phyloP scores from a whole-genome alignment of 2,797 vertebrate species.

The Salmo trutta region DNA sequence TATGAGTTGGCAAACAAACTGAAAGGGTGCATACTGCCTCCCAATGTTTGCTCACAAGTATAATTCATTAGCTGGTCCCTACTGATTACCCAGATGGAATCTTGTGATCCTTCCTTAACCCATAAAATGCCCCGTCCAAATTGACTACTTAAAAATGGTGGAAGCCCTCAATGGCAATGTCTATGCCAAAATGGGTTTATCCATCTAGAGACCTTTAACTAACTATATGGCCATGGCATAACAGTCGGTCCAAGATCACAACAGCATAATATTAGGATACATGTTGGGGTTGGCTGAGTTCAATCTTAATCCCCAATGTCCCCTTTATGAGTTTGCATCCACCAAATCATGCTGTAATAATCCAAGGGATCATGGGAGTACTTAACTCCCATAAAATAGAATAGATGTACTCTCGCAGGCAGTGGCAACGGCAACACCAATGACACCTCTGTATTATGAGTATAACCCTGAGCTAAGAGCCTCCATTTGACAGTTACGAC shows the following conservation, averaged over 20 bases:
- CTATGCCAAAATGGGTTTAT: no score
- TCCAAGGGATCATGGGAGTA: not conserved
- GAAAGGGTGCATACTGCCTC: no score
- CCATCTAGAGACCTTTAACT: no score
- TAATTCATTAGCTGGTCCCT: no score
- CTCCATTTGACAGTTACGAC: constrained; percentile 8
- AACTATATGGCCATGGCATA: no score
- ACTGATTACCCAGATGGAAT: no score
- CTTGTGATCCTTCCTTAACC: no score
- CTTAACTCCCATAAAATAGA: not conserved
- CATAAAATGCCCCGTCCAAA: no score
- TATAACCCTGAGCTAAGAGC: not conserved
- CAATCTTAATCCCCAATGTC: not conserved
- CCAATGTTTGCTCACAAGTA: no score
- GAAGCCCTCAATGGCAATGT: no score
- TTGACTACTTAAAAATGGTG: no score
- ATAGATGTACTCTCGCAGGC: not conserved
- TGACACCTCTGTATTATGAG: not conserved
- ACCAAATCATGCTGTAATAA: not conserved
- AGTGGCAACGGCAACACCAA: not conserved
- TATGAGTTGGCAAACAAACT: no score
- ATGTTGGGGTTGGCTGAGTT: not conserved
- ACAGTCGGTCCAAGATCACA: not conserved
- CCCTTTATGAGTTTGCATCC: not conserved
- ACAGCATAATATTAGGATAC: not conserved